Evolutionary conservation across 1,140 invertebrate species (phyloP).

Genomic region (Oedothorax gibbosus): DNA sequence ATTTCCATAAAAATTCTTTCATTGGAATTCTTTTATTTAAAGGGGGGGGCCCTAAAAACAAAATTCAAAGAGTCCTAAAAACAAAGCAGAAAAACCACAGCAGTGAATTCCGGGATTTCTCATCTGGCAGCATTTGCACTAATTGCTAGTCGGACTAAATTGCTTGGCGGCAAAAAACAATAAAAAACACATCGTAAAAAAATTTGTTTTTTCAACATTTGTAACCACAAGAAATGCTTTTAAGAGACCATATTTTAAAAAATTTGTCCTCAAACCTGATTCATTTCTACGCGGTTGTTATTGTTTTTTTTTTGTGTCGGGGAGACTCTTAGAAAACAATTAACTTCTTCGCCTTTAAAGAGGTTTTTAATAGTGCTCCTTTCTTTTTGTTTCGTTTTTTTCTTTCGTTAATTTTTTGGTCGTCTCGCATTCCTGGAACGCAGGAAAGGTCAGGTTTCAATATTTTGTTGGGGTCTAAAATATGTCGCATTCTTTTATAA

Average conservation of each 20-base stretch:
- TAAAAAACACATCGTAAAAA: neutral
- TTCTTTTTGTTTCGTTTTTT: constrained; percentile 22
- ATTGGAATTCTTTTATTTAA: constrained; percentile 36
- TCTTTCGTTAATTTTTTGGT: neutral
- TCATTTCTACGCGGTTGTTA: constrained; percentile 40
- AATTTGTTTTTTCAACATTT: constrained; percentile 4
- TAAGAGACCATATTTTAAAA: constrained; percentile 56
- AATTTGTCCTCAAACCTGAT: constrained; percentile 38
- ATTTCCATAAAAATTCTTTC: constrained; percentile 3
- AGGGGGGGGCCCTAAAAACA: neutral
- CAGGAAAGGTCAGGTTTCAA: constrained; percentile 10
- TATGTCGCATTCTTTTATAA: constrained; percentile 44
- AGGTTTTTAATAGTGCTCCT: constrained; percentile 54
- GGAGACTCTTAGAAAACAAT: constrained; percentile 51
- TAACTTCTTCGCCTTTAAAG: constrained; percentile 50
- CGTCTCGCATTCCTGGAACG: no score
- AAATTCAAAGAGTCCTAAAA: neutral
- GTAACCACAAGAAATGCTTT: constrained; percentile 17
- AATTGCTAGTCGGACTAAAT: constrained; percentile 42
- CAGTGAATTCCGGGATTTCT: constrained; percentile 43
- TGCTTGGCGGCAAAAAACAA: constrained; percentile 23
- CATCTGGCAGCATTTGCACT: constrained; percentile 49
- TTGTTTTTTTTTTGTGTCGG: constrained; percentile 36
- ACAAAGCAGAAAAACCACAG: neutral
- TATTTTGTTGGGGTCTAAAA: constrained; percentile 21